A percentile compares a stretch with the other conserved stretches of the same genome.
These are phyloP conservation scores for Panzeria rudis DNA, from an alignment of 2,888 invertebrate genomes.

Conservation along the genomic window DNA sequence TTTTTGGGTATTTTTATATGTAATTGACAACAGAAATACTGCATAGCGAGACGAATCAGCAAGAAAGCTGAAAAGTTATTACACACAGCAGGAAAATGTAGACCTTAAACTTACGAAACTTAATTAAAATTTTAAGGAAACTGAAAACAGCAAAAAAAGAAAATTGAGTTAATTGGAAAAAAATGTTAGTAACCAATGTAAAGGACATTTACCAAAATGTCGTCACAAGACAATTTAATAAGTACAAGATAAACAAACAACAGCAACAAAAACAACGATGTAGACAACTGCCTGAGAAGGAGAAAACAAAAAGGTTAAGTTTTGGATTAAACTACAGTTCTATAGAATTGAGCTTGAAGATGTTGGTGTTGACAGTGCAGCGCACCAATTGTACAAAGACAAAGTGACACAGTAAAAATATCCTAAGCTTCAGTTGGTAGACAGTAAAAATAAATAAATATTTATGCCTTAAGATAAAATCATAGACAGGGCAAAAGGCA, in stretches of 20 bases:
- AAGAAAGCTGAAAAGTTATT: background rate
- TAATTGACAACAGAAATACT: constrained; percentile 30
- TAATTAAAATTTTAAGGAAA: constrained; percentile 60
- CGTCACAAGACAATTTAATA: constrained; percentile 41
- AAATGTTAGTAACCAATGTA: constrained; percentile 2
- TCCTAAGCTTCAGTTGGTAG: background rate
- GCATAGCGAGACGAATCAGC: background rate
- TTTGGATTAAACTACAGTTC: background rate
- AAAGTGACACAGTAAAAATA: constrained; percentile 19
- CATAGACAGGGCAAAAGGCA: background rate
- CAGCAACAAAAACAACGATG: background rate
- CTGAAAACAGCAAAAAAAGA: constrained; percentile 11
- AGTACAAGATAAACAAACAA: constrained; percentile 14
- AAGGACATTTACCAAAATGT: constrained; percentile 37
- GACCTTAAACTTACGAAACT: constrained; percentile 55
- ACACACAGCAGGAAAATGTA: constrained; percentile 41
- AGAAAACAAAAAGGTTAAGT: background rate
- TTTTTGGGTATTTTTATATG: constrained; percentile 8
- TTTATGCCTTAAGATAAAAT: background rate
- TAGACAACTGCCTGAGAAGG: background rate
- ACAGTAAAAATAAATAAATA: constrained; percentile 28
- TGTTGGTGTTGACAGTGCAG: background rate
- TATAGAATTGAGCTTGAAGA: background rate
- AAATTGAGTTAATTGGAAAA: constrained; percentile 39
- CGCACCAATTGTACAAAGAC: background rate